Evolutionary conservation across 2,113 vertebrate genomes (phyloP), one percentile per base, ranked within the genome.

Genomic region (Gadus macrocephalus): DNA sequence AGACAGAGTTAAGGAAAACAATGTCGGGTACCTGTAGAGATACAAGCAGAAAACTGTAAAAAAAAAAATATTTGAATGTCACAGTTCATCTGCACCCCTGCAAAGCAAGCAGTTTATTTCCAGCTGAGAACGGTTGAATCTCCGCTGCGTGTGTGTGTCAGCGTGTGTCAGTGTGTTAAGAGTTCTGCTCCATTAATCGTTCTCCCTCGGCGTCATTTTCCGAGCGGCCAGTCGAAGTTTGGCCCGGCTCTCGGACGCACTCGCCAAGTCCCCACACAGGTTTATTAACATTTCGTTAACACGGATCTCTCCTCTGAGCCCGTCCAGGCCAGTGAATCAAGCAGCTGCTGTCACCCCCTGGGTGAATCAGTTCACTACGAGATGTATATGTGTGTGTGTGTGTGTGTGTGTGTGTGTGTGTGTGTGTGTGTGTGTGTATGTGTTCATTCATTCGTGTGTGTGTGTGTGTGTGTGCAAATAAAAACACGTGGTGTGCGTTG

Each of bases 211-310:
- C 71, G 79, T 73, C 61, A 75, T 62, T 79, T 72, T 71, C 69
- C 69, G 71, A 77, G 85, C 85, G 86, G 62, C 81, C 78, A 75
- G 78, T 76, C 81, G 76, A 82, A 58, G 38, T 72, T 84, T 90
- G 90, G 88, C 89, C 66, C 72, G 79, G 55, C 15, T 84, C 86
- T 76, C 73, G 12, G 74, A 59, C 85, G 89, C 83, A 85, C 77
- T 78, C 80, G 80, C 75, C 81, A 79, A 70, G 69, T 80, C 79
- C 77, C 86, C 77, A 77, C 78, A 64, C 69, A 74, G 64, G 77
- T 78, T 80, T 72, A 74, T 78, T 85, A 77, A 58, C 55, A 58
- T 58, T 89, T 85, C 86, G 79, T 80, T 81, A 82, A 67, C 64
- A 42, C 59, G 27, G 75, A 63, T 74, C 77, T 81, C 77, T 49